Conservation (phyloP, 2,113 vertebrate genomes). For the Nycticebus coucang region DNA sequence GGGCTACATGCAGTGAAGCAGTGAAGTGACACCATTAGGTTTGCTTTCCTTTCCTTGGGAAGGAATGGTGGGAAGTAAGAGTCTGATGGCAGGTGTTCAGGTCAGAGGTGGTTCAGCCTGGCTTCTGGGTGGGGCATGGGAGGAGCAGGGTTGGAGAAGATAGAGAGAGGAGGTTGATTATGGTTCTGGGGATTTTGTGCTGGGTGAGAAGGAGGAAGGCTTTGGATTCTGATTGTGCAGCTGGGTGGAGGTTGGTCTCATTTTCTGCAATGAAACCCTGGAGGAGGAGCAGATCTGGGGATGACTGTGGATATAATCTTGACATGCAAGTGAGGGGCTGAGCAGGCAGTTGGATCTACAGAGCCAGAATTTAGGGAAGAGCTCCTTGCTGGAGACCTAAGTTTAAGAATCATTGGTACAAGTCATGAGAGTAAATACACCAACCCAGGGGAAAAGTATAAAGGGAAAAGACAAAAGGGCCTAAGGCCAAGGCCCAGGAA, state of each 20-base stretch:
- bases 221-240: not conserved
- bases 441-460: fast-evolving
- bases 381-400: not conserved
- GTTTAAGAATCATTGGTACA: not conserved
- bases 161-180: not conserved
- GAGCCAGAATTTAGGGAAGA: not conserved
- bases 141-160: not conserved
- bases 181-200: not conserved
- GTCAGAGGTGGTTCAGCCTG: not conserved
- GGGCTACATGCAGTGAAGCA: not conserved
- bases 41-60: not conserved
- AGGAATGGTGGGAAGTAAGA: not conserved
- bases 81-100: not conserved
- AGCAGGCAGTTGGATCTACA: not conserved
- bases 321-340: not conserved
- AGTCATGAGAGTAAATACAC: not conserved
- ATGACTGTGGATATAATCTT: not conserved
- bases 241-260: not conserved
- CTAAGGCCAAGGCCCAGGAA: not conserved
- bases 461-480: not conserved
- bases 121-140: too few species aligned
- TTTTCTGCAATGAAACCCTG: not conserved
- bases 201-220: too few species aligned
- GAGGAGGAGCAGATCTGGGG: not conserved
- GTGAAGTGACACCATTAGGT: not conserved